Evolutionary conservation across 2,888 invertebrate species (phyloP).

Genomic region (Chydorus sphaericus): DNA sequence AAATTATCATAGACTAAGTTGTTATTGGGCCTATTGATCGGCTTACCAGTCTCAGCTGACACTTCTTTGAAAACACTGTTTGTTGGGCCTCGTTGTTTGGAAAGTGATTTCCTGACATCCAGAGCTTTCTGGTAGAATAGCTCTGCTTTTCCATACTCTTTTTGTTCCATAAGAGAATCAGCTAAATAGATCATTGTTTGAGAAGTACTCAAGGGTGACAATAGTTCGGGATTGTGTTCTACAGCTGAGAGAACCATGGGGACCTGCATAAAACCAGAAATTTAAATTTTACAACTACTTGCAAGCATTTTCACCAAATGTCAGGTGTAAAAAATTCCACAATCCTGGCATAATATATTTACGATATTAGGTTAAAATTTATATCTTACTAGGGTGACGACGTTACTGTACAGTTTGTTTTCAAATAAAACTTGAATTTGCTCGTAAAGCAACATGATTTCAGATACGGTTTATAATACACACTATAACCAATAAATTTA

Average conservation of each 20-base stretch:
- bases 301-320: conserved; percentile 3
- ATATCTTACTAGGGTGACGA: conserved; percentile 5
- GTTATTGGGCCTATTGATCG: too few species aligned
- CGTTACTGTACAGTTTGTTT: conserved; percentile 10
- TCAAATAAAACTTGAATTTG: conserved; percentile 10
- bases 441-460: conserved; percentile 9
- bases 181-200: conserved; percentile 52
- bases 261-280: conserved; percentile 36
- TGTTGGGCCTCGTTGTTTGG: conserved; percentile 17
- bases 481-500: background rate
- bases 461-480: background rate
- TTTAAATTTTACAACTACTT: background rate
- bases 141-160: conserved; percentile 52
- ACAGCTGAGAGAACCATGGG: conserved; percentile 46
- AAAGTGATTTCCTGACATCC: conserved; percentile 45
- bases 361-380: background rate
- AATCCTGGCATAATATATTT: background rate
- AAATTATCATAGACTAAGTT: background rate
- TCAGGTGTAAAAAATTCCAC: background rate
- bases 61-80: conserved; percentile 36
- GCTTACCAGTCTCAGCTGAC: conserved; percentile 36
- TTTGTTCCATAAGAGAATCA: conserved; percentile 48
- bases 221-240: conserved; percentile 46
- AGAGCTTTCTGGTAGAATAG: conserved; percentile 47
- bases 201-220: conserved; percentile 45